Evolutionary conservation across 2,888 invertebrate genomes (phyloP).

Genomic region (Callimorpha dominula): DNA sequence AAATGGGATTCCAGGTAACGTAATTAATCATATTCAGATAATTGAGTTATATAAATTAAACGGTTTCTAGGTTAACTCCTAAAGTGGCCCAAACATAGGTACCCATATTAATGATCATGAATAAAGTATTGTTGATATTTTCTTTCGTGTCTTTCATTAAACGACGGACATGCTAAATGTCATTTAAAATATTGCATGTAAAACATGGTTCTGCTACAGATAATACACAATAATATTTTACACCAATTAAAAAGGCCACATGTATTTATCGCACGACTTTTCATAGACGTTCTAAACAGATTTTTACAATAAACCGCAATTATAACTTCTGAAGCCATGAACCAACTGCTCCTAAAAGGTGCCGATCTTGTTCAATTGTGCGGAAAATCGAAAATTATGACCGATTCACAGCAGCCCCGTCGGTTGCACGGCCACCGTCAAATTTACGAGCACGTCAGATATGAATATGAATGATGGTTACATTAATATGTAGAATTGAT

Average conservation of each 20-base stretch:
- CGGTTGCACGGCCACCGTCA: slow-evolving; percentile 64
- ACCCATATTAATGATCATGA: too few relatives aligned
- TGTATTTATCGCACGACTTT: too few relatives aligned
- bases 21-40: background rate
- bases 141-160: background rate
- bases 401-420: slow-evolving; percentile 66
- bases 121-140: too few relatives aligned
- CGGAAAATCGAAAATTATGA: slow-evolving; percentile 85
- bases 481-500: slow-evolving; percentile 42
- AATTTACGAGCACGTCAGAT: slow-evolving; percentile 66
- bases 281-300: slow-evolving; percentile 18
- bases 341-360: slow-evolving; percentile 60
- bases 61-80: background rate
- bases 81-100: too few relatives aligned
- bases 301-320: slow-evolving; percentile 34
- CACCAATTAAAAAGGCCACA: too few relatives aligned
- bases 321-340: slow-evolving; percentile 36
- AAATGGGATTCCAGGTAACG: background rate
- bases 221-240: too few relatives aligned
- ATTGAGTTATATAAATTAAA: background rate
- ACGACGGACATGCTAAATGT: background rate
- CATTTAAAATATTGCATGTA: background rate
- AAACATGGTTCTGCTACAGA: background rate
- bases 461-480: slow-evolving; percentile 68
- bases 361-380: slow-evolving; percentile 75